Evolutionary conservation across 2,113 vertebrate genomes (phyloP), one percentile per base, ranked within the genome.

Genomic region (Hymenochirus boettgeri): DNA sequence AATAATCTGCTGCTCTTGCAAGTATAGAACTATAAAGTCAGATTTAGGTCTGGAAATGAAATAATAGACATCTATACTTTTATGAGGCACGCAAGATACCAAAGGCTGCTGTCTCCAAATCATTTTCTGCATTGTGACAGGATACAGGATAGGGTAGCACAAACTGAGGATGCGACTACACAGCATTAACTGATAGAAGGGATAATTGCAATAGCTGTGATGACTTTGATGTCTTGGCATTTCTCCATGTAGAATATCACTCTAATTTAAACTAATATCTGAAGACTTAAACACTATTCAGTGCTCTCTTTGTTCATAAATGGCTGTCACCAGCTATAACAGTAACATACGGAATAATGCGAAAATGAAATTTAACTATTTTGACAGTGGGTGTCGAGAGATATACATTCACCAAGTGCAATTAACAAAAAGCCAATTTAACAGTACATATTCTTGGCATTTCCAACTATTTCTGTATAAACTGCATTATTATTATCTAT

Each of bases 51-150:
- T 37, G 8, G 15, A 25, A 45, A 58, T 50, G 12, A 62, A 69
- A 64, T 56, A 1, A 66, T 72, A 57, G 23, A 35, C 37, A 57
- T 52, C 2, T 46, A 13, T 46, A 26, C n/a, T 33, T 27, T 56
- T 54, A 31, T 47, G 45, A 22, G 26, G 12, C 29, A 51, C 15
- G 23, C 22, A 33, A 65, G 45, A 56, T 65, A 57, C 33, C n/a
- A 48, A 50, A 35, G 13, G 15, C 4, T 35, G 22, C 13, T 25
- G 39, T 54, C 53, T 18, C 63, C 15, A 50, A 47, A 35, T 22
- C 13, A 7, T 19, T 64, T 26, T 47, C 52, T 17, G 12, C 23
- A 29, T 19, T 39, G 39, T 10, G 39, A 60, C 7, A 3, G 19
- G 48, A 54, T 29, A 42, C 24, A 23, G 33, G n/a, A 7, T 51